Conservation (phyloP, 2,113 vertebrate species). For the Marmota monax region DNA sequence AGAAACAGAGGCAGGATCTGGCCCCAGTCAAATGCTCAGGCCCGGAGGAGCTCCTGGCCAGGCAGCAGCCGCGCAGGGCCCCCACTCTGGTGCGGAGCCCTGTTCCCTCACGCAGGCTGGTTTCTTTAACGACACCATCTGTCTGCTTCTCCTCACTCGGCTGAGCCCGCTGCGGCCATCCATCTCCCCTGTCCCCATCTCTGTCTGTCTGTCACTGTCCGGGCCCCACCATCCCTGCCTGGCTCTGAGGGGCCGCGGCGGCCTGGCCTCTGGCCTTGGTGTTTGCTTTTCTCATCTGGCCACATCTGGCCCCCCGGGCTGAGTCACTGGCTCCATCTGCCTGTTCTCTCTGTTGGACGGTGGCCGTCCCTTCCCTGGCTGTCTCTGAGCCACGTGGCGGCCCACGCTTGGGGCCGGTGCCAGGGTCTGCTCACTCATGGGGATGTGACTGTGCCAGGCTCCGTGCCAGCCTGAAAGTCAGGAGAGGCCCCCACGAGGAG, state of each 20-base stretch:
- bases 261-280: background rate
- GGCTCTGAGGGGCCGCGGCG: background rate
- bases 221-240: background rate
- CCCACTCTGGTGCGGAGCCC: fast-evolving
- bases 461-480: fast-evolving
- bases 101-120: background rate
- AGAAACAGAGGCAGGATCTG: background rate
- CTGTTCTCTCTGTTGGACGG: slow-evolving; percentile 36
- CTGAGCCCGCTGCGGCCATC: slow-evolving; percentile 54
- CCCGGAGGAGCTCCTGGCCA: background rate
- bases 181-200: slow-evolving; percentile 32
- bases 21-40: too few species aligned
- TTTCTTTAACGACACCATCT: slow-evolving; percentile 75
- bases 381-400: slow-evolving; percentile 40
- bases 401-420: slow-evolving; percentile 51
- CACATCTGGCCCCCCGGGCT: slow-evolving; percentile 68
- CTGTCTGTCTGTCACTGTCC: background rate
- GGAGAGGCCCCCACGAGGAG: background rate
- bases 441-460: background rate
- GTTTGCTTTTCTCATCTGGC: slow-evolving; percentile 76
- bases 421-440: slow-evolving; percentile 30
- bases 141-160: slow-evolving; percentile 59
- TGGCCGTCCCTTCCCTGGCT: slow-evolving; percentile 47
- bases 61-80: background rate
- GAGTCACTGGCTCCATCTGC: slow-evolving; percentile 77